Base-by-base conservation (phyloP, 2,888 invertebrate genomes). In the Acanthococcus lagerstroemiae region DNA sequence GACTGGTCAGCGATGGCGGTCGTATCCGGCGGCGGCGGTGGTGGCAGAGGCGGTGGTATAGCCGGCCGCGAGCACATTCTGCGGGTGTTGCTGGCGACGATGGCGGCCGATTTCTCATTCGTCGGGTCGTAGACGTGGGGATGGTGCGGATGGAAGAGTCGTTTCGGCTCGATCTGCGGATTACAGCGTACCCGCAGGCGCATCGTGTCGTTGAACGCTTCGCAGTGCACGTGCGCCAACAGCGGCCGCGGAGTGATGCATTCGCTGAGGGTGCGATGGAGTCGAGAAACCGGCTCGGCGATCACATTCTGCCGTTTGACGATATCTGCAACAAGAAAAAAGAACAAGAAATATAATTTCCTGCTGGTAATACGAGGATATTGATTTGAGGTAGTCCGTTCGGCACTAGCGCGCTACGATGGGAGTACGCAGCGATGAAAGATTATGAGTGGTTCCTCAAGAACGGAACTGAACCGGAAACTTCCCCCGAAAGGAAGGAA, bases 171-270 rank as follows among this genome's bases (percentile, higher is more conserved):
- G 37, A 57, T 57, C 24, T 37, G 57, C 44, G 48, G 50, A 48
- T 67, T 67, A 37, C 57, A 56, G 15, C 76, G 75, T 63, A 84
- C 80, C 71, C 90, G 82, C 71, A 91, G 78, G 24, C 90, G 86
- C 87, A 90, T 91, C 25, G 90, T 90, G 75, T 92, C 91, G 74
- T 86, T 80, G 75, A 88, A 88, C 68, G 66, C 70, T n/a, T 73
- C 72, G 5, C 54, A 48, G 6, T 61, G 48, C 30, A 50, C 21
- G 26, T 30, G 26, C 50, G 46, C 61, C 22, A 61, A 30, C 50
- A 61, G 30, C 22, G 61, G 61, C 26, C 61, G 48, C n/a, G 66
- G 56, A 22, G 69, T 44, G n/a, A 68, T 44, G 6, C 72, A 72
- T n/a, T 78, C 77, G 72, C 76, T 78, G 67, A 76, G 76, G 65